Evolutionary conservation across 1,140 invertebrate genomes (phyloP), one percentile per base, ranked within the genome.

Genomic region (Nasonia longicornis): DNA sequence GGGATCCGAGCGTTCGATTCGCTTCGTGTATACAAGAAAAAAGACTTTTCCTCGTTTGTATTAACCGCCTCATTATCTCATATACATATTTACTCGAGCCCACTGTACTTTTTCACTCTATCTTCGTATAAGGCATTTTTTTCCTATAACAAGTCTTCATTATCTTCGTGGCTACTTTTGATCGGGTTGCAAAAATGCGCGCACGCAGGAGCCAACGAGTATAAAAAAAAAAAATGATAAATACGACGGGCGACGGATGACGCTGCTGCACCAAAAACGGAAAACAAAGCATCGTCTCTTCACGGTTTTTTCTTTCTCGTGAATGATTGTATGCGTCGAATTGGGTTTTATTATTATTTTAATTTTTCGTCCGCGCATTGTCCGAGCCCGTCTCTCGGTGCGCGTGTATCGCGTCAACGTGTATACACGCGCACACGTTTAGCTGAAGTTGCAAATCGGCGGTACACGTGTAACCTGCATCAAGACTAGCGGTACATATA

Each of bases 401-500:
- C 31, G 35, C 38, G 38, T 42, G 38, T 42, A 42, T 42, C 10
- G 38, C 10, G 8, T 42, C 38, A 42, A 16, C 64, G 35, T 26
- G 26, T 2, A 8, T 64, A 72, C 8, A 38, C 14, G n/a, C 35
- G 2, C n/a, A 12, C 64, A 67, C 64, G 12, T 52, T 26, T 14
- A 77, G 38, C 4, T 16, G 22, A 66, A 77, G 52, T 58, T 58
- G 52, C 52, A 20, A 16, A 73, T 75, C 71, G 82, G 80, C 83
- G 77, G 80, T 85, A 76, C 74, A 87, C 85, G 89, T 90, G 89
- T 90, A 90, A 91, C 88, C 88, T 85, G 88, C 80, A 88, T 91
- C 90, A 89, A 91, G 89, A 91, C 89, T 90, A 89, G 90, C 89
- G 85, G 83, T 90, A 90, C 63, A 79, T 83, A 83, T 80, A 83